Base-by-base conservation (phyloP, 2,888 invertebrate genomes). In the Idaea biselata region DNA sequence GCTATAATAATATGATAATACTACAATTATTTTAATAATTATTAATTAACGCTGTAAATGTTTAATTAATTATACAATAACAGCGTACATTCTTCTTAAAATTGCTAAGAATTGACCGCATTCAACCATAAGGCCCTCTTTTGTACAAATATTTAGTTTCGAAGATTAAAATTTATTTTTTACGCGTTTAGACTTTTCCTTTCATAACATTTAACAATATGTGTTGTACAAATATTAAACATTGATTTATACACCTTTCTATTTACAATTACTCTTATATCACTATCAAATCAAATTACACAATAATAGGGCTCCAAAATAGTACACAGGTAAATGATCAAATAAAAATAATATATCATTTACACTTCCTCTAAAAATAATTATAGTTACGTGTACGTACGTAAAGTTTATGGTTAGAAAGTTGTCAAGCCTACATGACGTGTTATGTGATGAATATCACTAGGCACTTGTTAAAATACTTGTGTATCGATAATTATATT, bases 381-480 rank as follows among this genome's bases (percentile, higher is more conserved):
- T 44, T 6, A 44, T 8, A 14, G 11, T 11, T 44, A 44, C 11
- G 11, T 7, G 0, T 14, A 44, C 25, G 25, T 25, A n/a, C 17
- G 14, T 14, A 14, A 44, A 44, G 44, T 44, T 44, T 44, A 44
- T 33, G 14, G 44, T 68, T 70, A 70, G 72, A 71, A 73, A 73
- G 72, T 71, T 63, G 63, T 64, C 33, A 63, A 44, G 59, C 61
- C 68, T 14, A 62, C 65, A 63, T 62, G 58, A 62, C 25, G 53
- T 65, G 57, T 55, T 58, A 60, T 33, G 53, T 65, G 57, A 58
- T 58, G 59, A 44, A 59, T n/a, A 58, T 44, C 3, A 44, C 44
- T 44, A 14, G 44, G 3, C 14, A 44, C 44, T 44, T 44, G 44
- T 44, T 14, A 44, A 44, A 44, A 44, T 11, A 44, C 44, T 44